These are phyloP conservation scores for Sigmodon hispidus DNA, from an alignment of 2,113 vertebrate species.

Conservation along the genomic window DNA sequence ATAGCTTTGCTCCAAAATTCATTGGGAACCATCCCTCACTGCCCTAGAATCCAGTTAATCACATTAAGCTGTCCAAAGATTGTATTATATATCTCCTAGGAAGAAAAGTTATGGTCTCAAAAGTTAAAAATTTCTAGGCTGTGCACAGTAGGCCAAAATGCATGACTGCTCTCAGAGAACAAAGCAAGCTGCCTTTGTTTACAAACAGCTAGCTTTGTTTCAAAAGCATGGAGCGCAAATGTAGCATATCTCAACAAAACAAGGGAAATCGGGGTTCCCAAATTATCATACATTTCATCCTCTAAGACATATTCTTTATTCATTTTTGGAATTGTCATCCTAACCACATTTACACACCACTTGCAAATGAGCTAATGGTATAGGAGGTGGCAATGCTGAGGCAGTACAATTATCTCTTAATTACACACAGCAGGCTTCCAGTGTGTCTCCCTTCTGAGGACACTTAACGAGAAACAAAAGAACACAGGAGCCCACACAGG, in stretches of 20 bases:
- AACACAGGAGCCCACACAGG: conserved; percentile 52
- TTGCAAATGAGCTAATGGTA: conserved; percentile 75
- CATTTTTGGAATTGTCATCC: conserved; percentile 60
- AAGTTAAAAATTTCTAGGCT: conserved; percentile 47
- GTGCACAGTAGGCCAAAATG: conserved; percentile 26
- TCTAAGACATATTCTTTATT: conserved; percentile 64
- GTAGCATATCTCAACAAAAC: conserved; percentile 50
- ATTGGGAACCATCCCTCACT: conserved; percentile 69
- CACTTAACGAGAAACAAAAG: conserved; percentile 68
- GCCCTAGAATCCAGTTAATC: conserved; percentile 64
- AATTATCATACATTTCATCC: conserved; percentile 58
- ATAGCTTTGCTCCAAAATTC: conserved; percentile 67
- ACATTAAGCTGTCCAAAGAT: conserved; percentile 66
- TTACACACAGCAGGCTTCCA: conserved; percentile 67
- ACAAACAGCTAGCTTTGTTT: conserved; percentile 66
- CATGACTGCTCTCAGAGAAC: conserved; percentile 46
- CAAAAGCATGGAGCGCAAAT: conserved; percentile 60
- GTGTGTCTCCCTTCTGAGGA: conserved; percentile 51
- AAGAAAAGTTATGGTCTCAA: conserved; percentile 36
- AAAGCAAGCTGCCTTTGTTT: conserved; percentile 63
- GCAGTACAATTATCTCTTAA: conserved; percentile 71
- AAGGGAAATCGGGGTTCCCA: conserved; percentile 37
- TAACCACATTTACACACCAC: conserved; percentile 52
- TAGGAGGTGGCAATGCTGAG: conserved; percentile 50
- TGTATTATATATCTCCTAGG: conserved; percentile 46